Base-by-base conservation (phyloP, 2,113 vertebrate genomes). In the Emydura subglobosa region DNA sequence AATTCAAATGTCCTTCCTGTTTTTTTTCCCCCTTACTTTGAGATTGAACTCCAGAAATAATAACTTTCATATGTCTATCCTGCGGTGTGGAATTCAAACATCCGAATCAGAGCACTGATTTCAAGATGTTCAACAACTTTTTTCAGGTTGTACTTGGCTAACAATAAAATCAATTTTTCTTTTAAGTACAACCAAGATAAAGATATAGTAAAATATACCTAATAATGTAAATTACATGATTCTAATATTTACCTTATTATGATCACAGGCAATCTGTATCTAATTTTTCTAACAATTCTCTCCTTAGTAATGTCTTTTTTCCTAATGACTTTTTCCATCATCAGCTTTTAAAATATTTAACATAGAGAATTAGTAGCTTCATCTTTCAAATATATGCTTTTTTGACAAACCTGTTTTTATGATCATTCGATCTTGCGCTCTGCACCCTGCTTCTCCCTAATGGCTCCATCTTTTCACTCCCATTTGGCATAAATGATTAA, bases 371-470 rank as follows among this genome's bases (percentile, higher is more conserved):
- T 49, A 29, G 11, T 47, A 54, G 31, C n/a, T 78, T 79, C 27
- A 29, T 16, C 42, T 65, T 84, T 61, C 54, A 34, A 51, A 61
- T 61, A 79, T 61, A 53, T 65, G 10, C 34, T 51, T 90, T 86
- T 79, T 65, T 24, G 61, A 87, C 80, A 79, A 88, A 31, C 39
- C 31, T 17, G 6, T 13, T 50, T 59, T 78, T 81, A 31, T 57
- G 1, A 3, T 27, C 24, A 3, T 31, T 59, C 61, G 1, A 10
- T 49, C 87, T 54, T 14, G 5, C 0, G 2, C 72, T 42, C 65
- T 0, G 4, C 74, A 44, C 31, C 29, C 78, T n/a, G 39, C 54
- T 78, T 44, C 34, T 57, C 42, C 65, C 79, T 53, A 68, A 51
- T 49, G 51, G 79, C 42, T 59, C 50, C 34, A 5, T 49, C 55